Evolutionary conservation across 1,140 invertebrate genomes (phyloP).

Genomic region (Globodera rostochiensis): DNA sequence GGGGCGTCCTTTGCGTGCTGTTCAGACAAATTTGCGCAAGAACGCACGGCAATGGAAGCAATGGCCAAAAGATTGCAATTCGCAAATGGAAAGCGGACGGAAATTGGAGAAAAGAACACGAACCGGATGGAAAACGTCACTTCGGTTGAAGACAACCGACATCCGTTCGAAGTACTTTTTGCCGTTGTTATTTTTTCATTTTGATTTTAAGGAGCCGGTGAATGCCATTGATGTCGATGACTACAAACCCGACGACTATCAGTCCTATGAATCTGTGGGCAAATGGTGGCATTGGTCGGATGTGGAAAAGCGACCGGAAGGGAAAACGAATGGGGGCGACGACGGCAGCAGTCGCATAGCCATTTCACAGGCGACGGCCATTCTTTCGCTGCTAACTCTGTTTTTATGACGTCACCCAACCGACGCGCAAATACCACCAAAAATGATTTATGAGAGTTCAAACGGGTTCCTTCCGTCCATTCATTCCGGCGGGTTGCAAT

Average conservation of each 20-base stretch:
- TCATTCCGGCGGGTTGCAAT: no score
- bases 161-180: no score
- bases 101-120: background rate
- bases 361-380: no score
- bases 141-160: background rate
- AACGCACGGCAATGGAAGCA: background rate
- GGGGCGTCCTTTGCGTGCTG: background rate
- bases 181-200: background rate
- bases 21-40: background rate
- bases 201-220: background rate
- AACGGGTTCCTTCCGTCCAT: no score
- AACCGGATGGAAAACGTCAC: background rate
- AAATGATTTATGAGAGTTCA: no score
- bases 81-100: background rate
- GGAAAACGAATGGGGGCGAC: background rate
- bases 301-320: background rate
- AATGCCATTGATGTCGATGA: background rate
- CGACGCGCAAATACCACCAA: no score
- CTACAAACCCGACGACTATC: background rate
- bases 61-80: background rate
- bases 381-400: background rate
- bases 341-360: background rate
- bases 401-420: no score
- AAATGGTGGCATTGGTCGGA: background rate
- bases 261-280: background rate